These are phyloP conservation scores for Aleadryas rufinucha DNA, from an alignment of 2,113 vertebrate species.

Conservation along the genomic window DNA sequence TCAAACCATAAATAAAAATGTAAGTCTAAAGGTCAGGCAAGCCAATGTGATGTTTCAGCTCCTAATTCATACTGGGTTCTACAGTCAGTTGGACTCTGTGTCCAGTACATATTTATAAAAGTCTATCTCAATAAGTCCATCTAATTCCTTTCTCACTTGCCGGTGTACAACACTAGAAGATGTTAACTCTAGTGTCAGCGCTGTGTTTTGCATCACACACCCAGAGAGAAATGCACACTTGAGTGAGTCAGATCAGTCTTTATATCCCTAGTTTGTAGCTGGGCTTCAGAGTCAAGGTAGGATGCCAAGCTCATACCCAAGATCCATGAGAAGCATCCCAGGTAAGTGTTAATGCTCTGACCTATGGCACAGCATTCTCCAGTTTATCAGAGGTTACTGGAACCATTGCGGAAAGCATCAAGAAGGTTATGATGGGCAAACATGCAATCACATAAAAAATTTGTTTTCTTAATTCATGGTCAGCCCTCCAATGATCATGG, in stretches of 20 bases:
- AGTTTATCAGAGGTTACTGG: background rate
- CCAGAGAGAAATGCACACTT: background rate
- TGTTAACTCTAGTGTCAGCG: background rate
- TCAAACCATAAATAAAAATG: background rate
- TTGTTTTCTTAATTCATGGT: background rate
- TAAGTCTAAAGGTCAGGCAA: background rate
- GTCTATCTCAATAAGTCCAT: background rate
- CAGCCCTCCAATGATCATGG: background rate
- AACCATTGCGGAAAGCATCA: background rate
- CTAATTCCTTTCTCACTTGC: background rate
- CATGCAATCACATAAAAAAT: background rate
- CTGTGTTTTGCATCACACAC: background rate
- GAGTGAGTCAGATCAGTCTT: background rate
- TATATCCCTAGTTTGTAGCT: background rate
- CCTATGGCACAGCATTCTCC: background rate
- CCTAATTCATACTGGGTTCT: background rate
- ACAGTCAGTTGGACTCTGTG: background rate
- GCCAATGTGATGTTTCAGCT: background rate
- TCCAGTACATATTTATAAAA: background rate
- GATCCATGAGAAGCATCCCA: background rate
- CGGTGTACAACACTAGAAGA: background rate
- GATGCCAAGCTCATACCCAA: background rate
- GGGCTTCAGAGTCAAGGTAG: background rate
- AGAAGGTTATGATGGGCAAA: background rate
- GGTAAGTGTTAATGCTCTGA: background rate